These are phyloP conservation scores for Sesamia nonagrioides DNA, from an alignment of 1,140 invertebrate genomes.

Conservation along the genomic window DNA sequence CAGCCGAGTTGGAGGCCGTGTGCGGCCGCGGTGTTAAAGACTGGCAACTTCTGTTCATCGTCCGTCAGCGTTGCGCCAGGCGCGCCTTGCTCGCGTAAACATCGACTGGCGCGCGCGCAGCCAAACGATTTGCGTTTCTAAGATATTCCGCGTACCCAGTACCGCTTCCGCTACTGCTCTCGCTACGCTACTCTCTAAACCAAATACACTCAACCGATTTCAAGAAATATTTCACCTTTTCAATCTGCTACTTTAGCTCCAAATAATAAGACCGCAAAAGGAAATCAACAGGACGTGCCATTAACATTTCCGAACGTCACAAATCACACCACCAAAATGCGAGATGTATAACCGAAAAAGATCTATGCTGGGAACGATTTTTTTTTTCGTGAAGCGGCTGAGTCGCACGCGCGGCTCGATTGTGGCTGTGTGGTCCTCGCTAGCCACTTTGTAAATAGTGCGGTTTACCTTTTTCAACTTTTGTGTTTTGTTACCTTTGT, in stretches of 20 bases:
- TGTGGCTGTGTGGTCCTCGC: slow-evolving; percentile 87
- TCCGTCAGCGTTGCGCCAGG: slow-evolving; percentile 75
- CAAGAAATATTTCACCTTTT: background rate
- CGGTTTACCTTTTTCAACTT: slow-evolving; percentile 88
- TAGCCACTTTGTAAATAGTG: slow-evolving; percentile 88
- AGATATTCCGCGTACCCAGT: slow-evolving; percentile 61
- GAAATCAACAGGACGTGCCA: slow-evolving; percentile 75
- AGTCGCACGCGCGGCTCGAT: slow-evolving; percentile 87
- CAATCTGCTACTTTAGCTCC: slow-evolving; percentile 50
- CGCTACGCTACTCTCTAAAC: slow-evolving; percentile 39
- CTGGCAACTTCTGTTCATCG: slow-evolving; percentile 71
- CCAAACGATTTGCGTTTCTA: slow-evolving; percentile 79
- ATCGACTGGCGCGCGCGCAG: slow-evolving; percentile 61
- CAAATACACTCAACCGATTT: slow-evolving; percentile 1
- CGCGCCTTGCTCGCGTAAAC: slow-evolving; percentile 77
- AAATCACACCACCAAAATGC: slow-evolving; percentile 87
- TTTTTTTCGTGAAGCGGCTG: slow-evolving; percentile 78
- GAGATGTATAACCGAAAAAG: slow-evolving; percentile 86
- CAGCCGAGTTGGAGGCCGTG: slow-evolving; percentile 58
- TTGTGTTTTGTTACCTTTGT: slow-evolving; percentile 88
- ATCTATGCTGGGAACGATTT: slow-evolving; percentile 85
- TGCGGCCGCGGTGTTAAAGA: slow-evolving; percentile 78
- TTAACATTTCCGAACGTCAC: slow-evolving; percentile 86
- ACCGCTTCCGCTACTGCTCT: slow-evolving; percentile 51
- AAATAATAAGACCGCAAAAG: slow-evolving; percentile 59